Evolutionary conservation across 2,113 vertebrate species (phyloP).

Genomic region (Nyctereutes procyonoides): DNA sequence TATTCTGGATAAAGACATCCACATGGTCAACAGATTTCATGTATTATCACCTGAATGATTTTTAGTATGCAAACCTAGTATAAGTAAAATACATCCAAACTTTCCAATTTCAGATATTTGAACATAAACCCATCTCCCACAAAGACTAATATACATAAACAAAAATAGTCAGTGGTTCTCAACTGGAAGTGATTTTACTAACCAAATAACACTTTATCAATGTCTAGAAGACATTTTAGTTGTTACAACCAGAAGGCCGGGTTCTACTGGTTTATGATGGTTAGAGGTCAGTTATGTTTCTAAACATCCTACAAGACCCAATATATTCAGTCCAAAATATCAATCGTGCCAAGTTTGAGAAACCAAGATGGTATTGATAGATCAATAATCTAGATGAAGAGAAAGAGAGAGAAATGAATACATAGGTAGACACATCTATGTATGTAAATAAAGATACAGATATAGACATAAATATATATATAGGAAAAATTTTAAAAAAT

Average conservation of each 20-base stretch:
- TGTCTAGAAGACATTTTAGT: not conserved
- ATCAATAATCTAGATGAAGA: not conserved
- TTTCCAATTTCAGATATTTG: not conserved
- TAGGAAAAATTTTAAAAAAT: not conserved
- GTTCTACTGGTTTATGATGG: too few relatives aligned
- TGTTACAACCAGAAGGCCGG: not conserved
- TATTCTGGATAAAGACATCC: not conserved
- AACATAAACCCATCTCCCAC: not conserved
- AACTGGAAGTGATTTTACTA: not conserved
- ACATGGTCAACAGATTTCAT: not conserved
- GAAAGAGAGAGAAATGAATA: not conserved
- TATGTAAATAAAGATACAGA: not conserved
- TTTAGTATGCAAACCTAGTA: not conserved
- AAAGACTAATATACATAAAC: not conserved
- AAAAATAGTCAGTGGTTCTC: not conserved
- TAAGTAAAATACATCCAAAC: not conserved
- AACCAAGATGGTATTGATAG: not conserved
- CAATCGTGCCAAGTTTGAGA: not conserved
- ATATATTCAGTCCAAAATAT: not conserved
- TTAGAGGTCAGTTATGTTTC: not conserved
- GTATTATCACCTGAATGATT: fast-evolving
- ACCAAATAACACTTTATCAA: not conserved
- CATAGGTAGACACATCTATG: not conserved
- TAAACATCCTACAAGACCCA: not conserved
- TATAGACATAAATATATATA: not conserved